Evolutionary conservation across 2,797 vertebrate species (phyloP).

Genomic region (Triplophysa yarkandensis): DNA sequence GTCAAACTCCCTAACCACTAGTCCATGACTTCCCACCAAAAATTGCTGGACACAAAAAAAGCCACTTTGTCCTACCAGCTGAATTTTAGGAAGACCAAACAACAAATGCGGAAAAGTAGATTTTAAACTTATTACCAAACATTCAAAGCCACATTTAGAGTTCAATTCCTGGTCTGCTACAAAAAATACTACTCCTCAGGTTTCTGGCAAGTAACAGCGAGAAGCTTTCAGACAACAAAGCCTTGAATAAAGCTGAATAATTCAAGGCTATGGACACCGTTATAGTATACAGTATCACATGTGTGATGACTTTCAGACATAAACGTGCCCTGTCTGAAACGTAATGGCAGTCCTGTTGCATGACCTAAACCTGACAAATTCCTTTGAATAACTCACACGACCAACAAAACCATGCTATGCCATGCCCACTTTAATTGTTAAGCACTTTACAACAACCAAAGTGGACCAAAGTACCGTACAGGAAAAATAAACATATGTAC

Average conservation of each 20-base stretch:
- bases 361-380: background rate
- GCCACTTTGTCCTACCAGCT: background rate
- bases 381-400: background rate
- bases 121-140: slow-evolving; percentile 2
- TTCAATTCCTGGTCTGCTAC: background rate
- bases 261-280: slow-evolving; percentile 54
- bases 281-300: slow-evolving; percentile 38
- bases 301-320: slow-evolving; percentile 22
- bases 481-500: too few species aligned
- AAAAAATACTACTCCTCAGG: background rate
- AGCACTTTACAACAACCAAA: too few species aligned
- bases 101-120: background rate
- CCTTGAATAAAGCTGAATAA: slow-evolving; percentile 54
- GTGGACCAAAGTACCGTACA: too few species aligned
- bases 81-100: background rate
- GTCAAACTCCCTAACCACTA: too few species aligned
- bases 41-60: too few species aligned
- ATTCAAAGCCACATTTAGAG: background rate
- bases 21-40: too few species aligned
- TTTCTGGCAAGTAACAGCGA: slow-evolving; percentile 20
- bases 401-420: background rate
- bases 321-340: slow-evolving; percentile 22
- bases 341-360: background rate
- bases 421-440: too few species aligned
- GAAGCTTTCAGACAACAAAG: slow-evolving; percentile 17